Base-by-base conservation (phyloP, 2,888 invertebrate genomes). In the Alloscopus bannaensis region DNA sequence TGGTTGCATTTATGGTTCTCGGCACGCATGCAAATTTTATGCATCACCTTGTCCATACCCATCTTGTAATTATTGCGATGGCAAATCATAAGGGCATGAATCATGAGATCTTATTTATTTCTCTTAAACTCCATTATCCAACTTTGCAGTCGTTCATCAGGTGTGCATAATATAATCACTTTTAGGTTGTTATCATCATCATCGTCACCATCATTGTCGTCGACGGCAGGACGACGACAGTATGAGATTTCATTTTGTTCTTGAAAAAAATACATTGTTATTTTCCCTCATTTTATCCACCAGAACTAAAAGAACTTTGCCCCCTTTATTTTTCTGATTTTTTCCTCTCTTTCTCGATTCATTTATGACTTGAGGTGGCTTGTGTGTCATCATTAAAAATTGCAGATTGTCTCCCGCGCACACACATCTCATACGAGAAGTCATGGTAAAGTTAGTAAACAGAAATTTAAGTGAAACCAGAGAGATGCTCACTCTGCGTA, bases 11-110 rank as follows among this genome's bases (percentile, higher is more conserved):
- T 64, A 77, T 77, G 60, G 62, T 68, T 70, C 68, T 77, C 77
- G 64, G 71, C 78, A 78, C 70, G 71, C 78, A 78, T 78, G 78
- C 78, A 78, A 78, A 78, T 78, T 78, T 78, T 78, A 70, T 71
- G 78, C 70, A 78, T 70, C 64, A 65, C 78, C 70, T 65, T 77
- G 42, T 64, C 55, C 60, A 60, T 40, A 60, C 11, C 60, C 66
- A 42, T 69, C 69, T 68, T 50, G 29, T 36, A 66, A 40, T 62
- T 72, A 64, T 65, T 55, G 71, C 57, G 45, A 65, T 64, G 45
- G 26, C 50, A 47, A n/a, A 75, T 69, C 36, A 62, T 40, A 52
- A 40, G 60, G 29, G 62, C 42, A 76, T 59, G 31, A 65, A 60
- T 68, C 75, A 68, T 75, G 66, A 75, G 66, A 76, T 62, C 47